Base-by-base conservation (phyloP, 2,113 vertebrate genomes). In the Egretta garzetta region DNA sequence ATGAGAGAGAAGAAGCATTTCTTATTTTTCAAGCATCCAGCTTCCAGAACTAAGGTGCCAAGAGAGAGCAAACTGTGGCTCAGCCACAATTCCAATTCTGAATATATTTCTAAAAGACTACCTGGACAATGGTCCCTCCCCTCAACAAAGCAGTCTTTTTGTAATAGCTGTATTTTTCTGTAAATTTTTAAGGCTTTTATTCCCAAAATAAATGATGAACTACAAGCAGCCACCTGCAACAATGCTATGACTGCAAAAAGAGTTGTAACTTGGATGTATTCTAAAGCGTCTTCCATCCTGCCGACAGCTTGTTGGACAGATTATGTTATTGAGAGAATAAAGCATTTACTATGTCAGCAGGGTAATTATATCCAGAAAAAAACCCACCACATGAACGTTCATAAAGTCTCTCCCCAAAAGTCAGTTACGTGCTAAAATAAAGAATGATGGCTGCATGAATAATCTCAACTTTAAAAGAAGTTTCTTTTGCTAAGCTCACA, bases 291-390 rank as follows among this genome's bases (percentile, higher is more conserved):
- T 86, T 80, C 62, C 53, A 80, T 73, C 52, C 39, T 67, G 66
- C 80, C 24, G 8, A 77, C 86, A 94, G 67, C 55, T 86, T 83
- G 86, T 74, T 70, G 59, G 62, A 68, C 58, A 91, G 53, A 94
- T 76, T 71, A 81, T 67, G 50, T 55, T 86, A 77, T 4, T 73
- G 67, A 96, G 87, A 92, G 71, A 94, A 95, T 67, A 37, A 83
- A 92, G 47, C 60, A 20, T 79, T 95, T 88, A 74, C 67, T 80
- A 66, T 86, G 64, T 96, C 81, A 96, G 68, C 43, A 60, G 64
- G 39, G 58, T 74, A 94, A 94, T 84, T 91, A 84, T 35, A 86
- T 52, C 81, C 1, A 2, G 64, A 52, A 71, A 90, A 87, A 92
- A 87, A 17, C 0, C 1, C 12, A 43, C 8, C 41, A 45, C 37